Conservation (phyloP, 2,888 invertebrate genomes). For the Stenodera caucasica region DNA sequence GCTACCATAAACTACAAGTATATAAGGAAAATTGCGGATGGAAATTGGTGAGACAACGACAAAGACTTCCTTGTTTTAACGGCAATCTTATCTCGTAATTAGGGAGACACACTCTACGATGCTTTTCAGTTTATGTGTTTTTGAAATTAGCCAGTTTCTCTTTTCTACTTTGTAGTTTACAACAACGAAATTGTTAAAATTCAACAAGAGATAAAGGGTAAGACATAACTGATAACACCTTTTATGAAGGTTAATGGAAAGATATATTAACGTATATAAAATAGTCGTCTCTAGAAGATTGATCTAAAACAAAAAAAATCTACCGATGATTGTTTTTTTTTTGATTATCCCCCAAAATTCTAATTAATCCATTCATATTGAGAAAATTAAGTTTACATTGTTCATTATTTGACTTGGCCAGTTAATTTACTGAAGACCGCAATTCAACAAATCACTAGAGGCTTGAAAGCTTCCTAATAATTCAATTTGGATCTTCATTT, state of each 20-base stretch:
- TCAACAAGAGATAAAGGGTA: constrained; percentile 27
- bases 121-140: constrained; percentile 45
- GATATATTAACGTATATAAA: constrained; percentile 27
- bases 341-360: too few species aligned
- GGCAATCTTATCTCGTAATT: constrained; percentile 49
- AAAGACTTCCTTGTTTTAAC: constrained; percentile 42
- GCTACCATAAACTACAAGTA: constrained; percentile 31
- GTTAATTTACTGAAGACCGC: neutral
- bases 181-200: constrained; percentile 27
- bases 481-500: neutral
- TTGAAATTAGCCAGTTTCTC: constrained; percentile 45
- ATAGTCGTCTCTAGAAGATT: neutral
- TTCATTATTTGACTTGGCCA: neutral
- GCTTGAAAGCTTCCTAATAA: neutral
- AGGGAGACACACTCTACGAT: constrained; percentile 38
- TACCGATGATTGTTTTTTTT: too few species aligned
- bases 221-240: constrained; percentile 29
- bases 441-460: neutral
- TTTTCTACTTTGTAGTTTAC: constrained; percentile 36
- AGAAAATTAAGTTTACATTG: neutral
- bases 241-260: constrained; percentile 30
- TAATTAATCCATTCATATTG: neutral
- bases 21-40: constrained; percentile 31
- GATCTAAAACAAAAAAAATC: too few species aligned
- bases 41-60: constrained; percentile 34